Base-by-base conservation (phyloP, 2,113 vertebrate genomes). In the Leiothrix lutea region DNA sequence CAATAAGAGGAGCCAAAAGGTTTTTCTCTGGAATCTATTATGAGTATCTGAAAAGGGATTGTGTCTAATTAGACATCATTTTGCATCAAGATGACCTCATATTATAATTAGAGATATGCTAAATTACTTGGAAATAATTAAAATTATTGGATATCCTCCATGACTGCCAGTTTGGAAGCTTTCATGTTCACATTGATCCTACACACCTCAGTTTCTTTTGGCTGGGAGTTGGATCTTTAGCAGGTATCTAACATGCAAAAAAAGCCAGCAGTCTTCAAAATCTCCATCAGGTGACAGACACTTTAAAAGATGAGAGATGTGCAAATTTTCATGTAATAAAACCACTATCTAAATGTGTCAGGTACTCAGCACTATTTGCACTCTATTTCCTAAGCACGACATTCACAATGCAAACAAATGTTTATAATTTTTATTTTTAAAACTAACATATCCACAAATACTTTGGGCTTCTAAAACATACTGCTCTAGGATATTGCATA, bases 71-170 rank as follows among this genome's bases (percentile, higher is more conserved):
- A 97, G 96, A 92, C 66, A 83, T 92, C 57, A 91, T 89, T 95
- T 88, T 87, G 58, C 86, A 85, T 92, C 92, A 64, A 95, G 88
- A 97, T 97, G 97, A 98, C 95, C 97, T 98, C 97, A 80, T 86
- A 62, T 79, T 54, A 70, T 95, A 97, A 97, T 94, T 93, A 96
- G 90, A 96, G 94, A 92, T 90, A 96, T 9, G 44, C 94, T 87
- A 96, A 91, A 79, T 95, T 86, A 94, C 95, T 95, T 91, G 93
- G 97, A 95, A 97, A 89, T 90, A 70, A 97, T 94, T 90, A 60
- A 70, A 71, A 75, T 75, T 82, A 88, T 90, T 84, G 92, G 87
- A 78, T 80, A 90, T 44, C 22, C 57, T 77, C 77, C 61, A 58
- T 42, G 38, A 92, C 67, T 72, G 21, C 88, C 91, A 80, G 54